Conservation (phyloP, 1,140 invertebrate species). For the Caenorhabditis briggsae region DNA sequence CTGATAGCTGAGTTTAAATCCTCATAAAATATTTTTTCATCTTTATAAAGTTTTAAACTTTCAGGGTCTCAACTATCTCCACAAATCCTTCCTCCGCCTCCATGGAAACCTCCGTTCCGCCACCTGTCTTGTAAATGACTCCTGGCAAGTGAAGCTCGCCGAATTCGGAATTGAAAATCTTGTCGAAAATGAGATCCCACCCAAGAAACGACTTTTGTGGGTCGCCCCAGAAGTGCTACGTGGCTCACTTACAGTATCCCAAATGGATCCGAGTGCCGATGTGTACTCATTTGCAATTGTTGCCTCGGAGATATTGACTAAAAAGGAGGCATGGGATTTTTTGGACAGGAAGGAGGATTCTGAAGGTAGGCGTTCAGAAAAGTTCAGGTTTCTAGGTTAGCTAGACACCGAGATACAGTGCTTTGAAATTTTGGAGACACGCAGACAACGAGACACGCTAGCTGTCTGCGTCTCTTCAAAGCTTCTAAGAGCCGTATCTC, state of each 20-base stretch:
- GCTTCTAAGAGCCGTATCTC: not conserved
- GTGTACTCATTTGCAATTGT: constrained; percentile 77
- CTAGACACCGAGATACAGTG: no score
- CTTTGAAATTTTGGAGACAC: no score
- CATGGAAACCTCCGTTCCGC: constrained; percentile 69
- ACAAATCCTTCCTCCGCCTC: constrained; percentile 61
- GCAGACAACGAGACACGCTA: no score
- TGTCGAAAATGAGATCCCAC: not conserved
- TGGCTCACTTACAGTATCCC: constrained; percentile 57
- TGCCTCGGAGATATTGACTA: constrained; percentile 76
- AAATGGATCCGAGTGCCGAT: constrained; percentile 67
- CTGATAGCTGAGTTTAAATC: no score
- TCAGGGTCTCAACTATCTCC: constrained; percentile 63
- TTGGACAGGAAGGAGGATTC: constrained; percentile 56
- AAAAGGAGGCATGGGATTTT: constrained; percentile 79
- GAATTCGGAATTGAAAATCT: constrained; percentile 66
- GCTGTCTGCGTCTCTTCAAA: no score
- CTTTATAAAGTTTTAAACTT: not conserved
- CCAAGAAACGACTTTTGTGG: constrained; percentile 82
- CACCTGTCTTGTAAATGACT: constrained; percentile 69
- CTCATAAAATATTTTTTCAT: no score
- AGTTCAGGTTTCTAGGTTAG: no score
- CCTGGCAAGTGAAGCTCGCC: constrained; percentile 72
- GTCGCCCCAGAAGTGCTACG: constrained; percentile 92
- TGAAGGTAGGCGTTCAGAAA: not conserved